These are phyloP conservation scores for Tychaedon coryphoeus DNA, from an alignment of 2,113 vertebrate genomes.

Conservation along the genomic window DNA sequence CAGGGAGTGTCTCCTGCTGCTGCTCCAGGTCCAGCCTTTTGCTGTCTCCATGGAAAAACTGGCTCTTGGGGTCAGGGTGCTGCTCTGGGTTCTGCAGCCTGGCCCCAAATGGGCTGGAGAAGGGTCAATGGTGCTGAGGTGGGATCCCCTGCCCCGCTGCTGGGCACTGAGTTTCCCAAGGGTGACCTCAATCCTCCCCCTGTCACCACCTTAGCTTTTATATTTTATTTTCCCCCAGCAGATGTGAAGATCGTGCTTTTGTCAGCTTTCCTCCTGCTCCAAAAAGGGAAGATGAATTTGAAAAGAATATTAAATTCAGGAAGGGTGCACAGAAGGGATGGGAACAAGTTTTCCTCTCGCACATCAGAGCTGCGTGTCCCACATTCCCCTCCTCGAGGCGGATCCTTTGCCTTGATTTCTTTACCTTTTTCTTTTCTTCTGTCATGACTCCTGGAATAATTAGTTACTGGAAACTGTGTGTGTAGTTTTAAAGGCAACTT, in stretches of 20 bases:
- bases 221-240: neutral
- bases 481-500: conserved; percentile 31
- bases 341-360: neutral
- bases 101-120: accelerated
- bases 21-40: accelerated
- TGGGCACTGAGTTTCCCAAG: accelerated
- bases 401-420: conserved; percentile 37
- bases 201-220: neutral
- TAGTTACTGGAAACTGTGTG: neutral
- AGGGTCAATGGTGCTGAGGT: neutral
- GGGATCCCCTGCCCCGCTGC: accelerated
- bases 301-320: conserved; percentile 48
- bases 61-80: accelerated
- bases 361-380: neutral
- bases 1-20: neutral
- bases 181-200: neutral
- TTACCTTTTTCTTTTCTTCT: conserved; percentile 26
- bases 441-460: conserved; percentile 44
- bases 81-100: neutral
- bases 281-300: neutral
- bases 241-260: conserved; percentile 28
- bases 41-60: accelerated
- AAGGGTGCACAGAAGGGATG: neutral
- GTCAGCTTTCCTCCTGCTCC: conserved; percentile 47
- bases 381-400: conserved; percentile 36